Percentiles rank a stretch among this genome's conserved stretches.
Evolutionary conservation across 2,888 invertebrate genomes (phyloP).

Genomic region (Pandemis cinnamomeana): DNA sequence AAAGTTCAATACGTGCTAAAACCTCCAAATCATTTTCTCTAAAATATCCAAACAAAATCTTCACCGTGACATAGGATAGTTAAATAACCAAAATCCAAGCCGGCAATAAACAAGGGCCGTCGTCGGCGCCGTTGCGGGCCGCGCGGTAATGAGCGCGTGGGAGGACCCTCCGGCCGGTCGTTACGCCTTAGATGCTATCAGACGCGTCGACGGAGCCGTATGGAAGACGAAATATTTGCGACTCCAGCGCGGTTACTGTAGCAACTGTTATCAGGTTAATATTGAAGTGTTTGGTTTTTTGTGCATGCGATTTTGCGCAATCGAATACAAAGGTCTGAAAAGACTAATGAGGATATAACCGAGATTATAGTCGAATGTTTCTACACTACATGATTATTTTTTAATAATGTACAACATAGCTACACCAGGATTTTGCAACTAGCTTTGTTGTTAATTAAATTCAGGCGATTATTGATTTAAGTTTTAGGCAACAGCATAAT

Average conservation of each 20-base stretch:
- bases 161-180: slow-evolving; percentile 52
- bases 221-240: slow-evolving; percentile 14
- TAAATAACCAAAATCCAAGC: slow-evolving; percentile 2
- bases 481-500: too few species aligned
- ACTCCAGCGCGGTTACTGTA: neutral
- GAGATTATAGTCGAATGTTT: neutral
- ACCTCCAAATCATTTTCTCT: neutral
- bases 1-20: neutral
- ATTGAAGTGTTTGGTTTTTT: neutral
- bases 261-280: neutral
- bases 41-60: neutral
- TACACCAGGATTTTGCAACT: too few species aligned
- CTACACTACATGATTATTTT: neutral
- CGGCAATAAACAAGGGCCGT: slow-evolving; percentile 21
- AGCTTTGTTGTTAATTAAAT: too few species aligned
- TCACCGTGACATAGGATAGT: neutral
- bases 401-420: too few species aligned
- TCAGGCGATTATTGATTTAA: too few species aligned
- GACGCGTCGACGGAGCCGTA: slow-evolving; percentile 15
- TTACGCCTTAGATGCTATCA: slow-evolving; percentile 19
- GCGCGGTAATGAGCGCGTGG: slow-evolving; percentile 57
- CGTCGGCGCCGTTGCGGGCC: slow-evolving; percentile 11
- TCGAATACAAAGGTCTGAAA: neutral
- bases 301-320: neutral
- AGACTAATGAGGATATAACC: too few species aligned